Conservation (phyloP, 2,113 vertebrate species). For the Leptocoma aspasia region DNA sequence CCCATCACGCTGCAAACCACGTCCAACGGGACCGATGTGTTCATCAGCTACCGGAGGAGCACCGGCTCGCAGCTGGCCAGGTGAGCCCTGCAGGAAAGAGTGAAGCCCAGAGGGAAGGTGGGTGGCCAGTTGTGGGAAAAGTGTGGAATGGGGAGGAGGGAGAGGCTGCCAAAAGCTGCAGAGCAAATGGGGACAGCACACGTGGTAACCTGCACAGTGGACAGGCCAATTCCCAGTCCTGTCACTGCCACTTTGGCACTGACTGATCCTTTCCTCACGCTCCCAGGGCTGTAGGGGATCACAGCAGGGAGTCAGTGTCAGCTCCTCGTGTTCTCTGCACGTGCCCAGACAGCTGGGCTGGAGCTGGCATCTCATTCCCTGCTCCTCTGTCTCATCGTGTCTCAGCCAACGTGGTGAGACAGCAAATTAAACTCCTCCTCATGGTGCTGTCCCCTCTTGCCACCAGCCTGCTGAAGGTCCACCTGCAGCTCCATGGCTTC, state of each 20-base stretch:
- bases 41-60: slow-evolving; percentile 94
- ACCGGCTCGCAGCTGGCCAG: slow-evolving; percentile 95
- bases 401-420: background rate
- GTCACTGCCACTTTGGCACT: background rate
- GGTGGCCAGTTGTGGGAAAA: background rate
- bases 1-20: slow-evolving; percentile 69
- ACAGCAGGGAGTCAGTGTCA: background rate
- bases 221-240: background rate
- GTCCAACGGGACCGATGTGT: slow-evolving; percentile 85
- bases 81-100: slow-evolving; percentile 44
- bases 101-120: background rate
- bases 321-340: rapidly evolving
- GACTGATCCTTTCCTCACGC: background rate
- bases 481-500: slow-evolving; percentile 92
- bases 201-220: rapidly evolving
- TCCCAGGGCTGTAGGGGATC: background rate
- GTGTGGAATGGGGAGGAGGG: background rate
- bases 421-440: background rate
- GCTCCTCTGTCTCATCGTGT: background rate
- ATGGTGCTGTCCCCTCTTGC: background rate
- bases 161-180: background rate
- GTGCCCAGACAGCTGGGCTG: background rate
- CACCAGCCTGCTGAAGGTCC: slow-evolving; percentile 92
- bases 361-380: background rate
- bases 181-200: background rate